These are phyloP conservation scores for Tapirus indicus DNA, from an alignment of 2,797 vertebrate species.

Conservation along the genomic window DNA sequence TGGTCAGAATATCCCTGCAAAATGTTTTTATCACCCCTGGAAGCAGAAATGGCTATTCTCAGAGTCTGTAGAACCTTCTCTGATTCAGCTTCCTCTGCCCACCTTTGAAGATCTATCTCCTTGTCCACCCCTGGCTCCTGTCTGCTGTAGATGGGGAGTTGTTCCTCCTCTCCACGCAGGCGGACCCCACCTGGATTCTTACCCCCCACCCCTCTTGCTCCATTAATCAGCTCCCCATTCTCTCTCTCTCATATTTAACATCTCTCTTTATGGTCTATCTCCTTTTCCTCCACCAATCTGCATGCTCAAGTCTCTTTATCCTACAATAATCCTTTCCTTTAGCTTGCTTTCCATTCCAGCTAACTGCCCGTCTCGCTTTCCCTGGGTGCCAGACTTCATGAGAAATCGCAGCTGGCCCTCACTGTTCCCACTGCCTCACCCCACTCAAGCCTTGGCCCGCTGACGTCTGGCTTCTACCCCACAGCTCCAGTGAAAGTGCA, in stretches of 20 bases:
- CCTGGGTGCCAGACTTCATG: not conserved
- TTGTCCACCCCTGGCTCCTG: not conserved
- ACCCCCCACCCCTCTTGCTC: not conserved
- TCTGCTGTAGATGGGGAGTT: rapidly evolving
- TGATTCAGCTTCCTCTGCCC: not conserved
- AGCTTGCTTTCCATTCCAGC: not conserved
- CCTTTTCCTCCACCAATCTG: not conserved
- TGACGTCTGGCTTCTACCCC: not conserved
- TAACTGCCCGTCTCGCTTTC: not conserved
- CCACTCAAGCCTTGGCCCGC: not conserved
- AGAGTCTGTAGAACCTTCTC: not conserved
- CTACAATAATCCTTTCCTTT: not conserved
- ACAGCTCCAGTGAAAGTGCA: not conserved
- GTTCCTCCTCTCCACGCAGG: not conserved
- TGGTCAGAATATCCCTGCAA: not conserved
- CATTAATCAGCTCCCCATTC: not conserved
- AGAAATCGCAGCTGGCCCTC: not conserved
- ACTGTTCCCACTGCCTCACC: not conserved
- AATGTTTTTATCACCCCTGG: not conserved
- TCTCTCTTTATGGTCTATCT: not conserved
- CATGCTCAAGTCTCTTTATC: not conserved
- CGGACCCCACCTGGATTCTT: not conserved
- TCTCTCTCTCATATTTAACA: not conserved
- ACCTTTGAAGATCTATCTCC: not conserved
- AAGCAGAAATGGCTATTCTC: not conserved